A percentile compares a stretch with the other conserved stretches of the same genome.
Conservation (phyloP, 1,140 invertebrate genomes). For the Anastatus disparis region DNA sequence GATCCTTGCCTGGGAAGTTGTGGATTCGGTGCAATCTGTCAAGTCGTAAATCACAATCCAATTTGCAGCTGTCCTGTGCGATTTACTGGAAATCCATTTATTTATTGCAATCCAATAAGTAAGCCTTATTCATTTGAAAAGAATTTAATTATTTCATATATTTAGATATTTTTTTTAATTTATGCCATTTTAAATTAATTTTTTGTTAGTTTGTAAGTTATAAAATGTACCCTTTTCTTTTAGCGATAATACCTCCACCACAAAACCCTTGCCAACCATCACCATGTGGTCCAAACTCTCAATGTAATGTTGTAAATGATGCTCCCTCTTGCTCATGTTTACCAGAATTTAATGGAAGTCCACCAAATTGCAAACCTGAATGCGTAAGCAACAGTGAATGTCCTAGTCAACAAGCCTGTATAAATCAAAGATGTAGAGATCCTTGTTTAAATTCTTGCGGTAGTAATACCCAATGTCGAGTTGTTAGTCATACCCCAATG, state of each 20-base stretch:
- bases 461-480: conserved; percentile 68
- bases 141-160: too few relatives aligned
- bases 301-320: conserved; percentile 66
- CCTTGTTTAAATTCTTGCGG: conserved; percentile 71
- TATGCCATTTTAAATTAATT: too few relatives aligned
- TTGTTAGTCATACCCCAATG: conserved; percentile 70
- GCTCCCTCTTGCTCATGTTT: conserved; percentile 68
- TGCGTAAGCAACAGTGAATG: conserved; percentile 70
- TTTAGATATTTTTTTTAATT: conserved; percentile 1
- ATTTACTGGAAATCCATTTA: conserved; percentile 72
- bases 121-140: conserved; percentile 47
- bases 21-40: conserved; percentile 73
- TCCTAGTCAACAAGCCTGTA: conserved; percentile 65
- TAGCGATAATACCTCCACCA: conserved; percentile 50
- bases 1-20: conserved; percentile 79
- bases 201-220: conserved; percentile 6
- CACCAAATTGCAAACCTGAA: conserved; percentile 66
- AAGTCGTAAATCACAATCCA: conserved; percentile 73
- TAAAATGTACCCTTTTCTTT: conserved; percentile 44
- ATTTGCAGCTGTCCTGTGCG: conserved; percentile 73
- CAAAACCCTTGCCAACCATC: conserved; percentile 70
- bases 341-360: conserved; percentile 63
- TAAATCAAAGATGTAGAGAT: conserved; percentile 69
- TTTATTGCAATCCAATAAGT: conserved; percentile 66
- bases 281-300: conserved; percentile 68